These are phyloP conservation scores for Pseudochromis fuscus DNA, from an alignment of 2,797 vertebrate genomes.

Conservation along the genomic window DNA sequence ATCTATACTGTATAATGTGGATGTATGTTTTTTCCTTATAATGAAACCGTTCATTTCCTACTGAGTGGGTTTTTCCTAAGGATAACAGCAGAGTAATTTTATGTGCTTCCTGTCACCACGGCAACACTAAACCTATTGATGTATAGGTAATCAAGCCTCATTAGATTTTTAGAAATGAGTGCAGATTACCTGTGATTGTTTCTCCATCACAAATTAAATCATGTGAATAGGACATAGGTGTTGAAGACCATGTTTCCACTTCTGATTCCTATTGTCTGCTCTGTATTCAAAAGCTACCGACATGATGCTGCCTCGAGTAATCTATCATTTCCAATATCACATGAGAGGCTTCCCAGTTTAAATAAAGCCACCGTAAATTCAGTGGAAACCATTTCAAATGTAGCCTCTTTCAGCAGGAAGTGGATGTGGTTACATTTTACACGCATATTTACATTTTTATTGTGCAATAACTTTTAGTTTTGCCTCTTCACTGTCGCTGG, in stretches of 20 bases:
- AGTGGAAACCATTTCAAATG: background rate
- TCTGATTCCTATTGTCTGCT: conserved; percentile 2
- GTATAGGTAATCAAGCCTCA: conserved; percentile 40
- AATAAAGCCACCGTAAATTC: background rate
- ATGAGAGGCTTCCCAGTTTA: background rate
- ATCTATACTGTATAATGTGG: background rate
- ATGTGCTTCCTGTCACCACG: conserved; percentile 23
- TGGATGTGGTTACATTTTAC: background rate
- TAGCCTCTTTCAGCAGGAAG: background rate
- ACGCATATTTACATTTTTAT: background rate
- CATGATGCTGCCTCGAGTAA: background rate
- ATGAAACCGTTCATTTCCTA: conserved; percentile 20
- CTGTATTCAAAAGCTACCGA: background rate
- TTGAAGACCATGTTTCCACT: background rate
- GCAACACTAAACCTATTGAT: conserved; percentile 34
- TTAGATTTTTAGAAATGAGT: conserved; percentile 44
- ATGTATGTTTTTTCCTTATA: background rate
- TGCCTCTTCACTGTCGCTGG: conserved; percentile 4
- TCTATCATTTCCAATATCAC: conserved; percentile 11
- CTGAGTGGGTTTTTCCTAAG: conserved; percentile 7
- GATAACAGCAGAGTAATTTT: conserved; percentile 32
- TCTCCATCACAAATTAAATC: conserved; percentile 47
- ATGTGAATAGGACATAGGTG: conserved; percentile 35
- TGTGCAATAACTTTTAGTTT: conserved; percentile 21
- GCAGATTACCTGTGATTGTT: conserved; percentile 50